Conservation (phyloP, 2,113 vertebrate species). For the Recurvirostra avosetta region DNA sequence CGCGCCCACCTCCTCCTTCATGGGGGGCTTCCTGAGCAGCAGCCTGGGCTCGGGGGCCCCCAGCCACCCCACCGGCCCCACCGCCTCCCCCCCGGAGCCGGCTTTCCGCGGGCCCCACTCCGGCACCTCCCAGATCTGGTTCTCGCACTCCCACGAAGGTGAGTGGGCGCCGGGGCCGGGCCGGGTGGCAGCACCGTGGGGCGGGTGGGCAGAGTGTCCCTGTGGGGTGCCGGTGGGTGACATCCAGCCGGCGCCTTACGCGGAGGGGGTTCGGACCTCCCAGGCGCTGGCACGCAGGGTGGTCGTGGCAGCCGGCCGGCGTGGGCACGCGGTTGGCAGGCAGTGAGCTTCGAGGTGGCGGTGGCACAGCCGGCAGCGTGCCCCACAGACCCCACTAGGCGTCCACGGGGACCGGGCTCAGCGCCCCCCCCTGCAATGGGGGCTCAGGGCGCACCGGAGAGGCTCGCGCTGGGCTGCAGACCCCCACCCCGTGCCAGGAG, state of each 20-base stretch:
- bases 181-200: background rate
- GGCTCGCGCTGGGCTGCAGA: fast-evolving
- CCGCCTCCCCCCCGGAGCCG: constrained; percentile 87
- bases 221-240: background rate
- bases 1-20: constrained; percentile 88
- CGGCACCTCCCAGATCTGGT: constrained; percentile 93
- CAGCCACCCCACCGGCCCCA: constrained; percentile 83
- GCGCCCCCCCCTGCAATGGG: fast-evolving
- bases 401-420: fast-evolving
- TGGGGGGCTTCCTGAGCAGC: constrained; percentile 95
- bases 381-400: background rate
- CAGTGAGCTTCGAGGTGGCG: background rate
- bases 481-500: background rate
- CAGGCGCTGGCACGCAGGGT: background rate
- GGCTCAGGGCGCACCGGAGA: fast-evolving
- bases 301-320: background rate
- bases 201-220: background rate
- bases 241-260: fast-evolving
- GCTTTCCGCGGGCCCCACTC: constrained; percentile 90
- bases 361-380: fast-evolving
- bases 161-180: background rate
- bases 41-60: constrained; percentile 88
- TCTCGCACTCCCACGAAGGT: constrained; percentile 98
- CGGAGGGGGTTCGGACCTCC: background rate
- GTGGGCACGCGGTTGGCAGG: background rate